phyloP scores from a whole-genome alignment of 1,140 invertebrate species.

The Dryas iulia region DNA sequence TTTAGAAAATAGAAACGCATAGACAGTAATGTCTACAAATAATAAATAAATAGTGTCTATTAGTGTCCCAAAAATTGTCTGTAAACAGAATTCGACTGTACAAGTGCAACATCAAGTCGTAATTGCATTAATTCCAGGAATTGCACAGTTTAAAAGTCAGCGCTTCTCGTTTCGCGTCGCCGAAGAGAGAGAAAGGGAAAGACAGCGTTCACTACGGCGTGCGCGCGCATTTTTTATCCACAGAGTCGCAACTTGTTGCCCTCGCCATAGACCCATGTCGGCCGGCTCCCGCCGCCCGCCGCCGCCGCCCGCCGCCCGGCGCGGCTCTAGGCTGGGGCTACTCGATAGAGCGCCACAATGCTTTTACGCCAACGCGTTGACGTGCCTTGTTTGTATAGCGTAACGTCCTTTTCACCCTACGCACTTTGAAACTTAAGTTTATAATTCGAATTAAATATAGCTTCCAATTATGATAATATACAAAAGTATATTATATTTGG shows the following conservation, averaged over 20 bases:
- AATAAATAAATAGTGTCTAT: too few species aligned
- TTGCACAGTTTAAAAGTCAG: conserved; percentile 6
- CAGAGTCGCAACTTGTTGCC: conserved; percentile 50
- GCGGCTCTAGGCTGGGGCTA: not conserved
- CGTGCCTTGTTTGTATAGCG: not conserved
- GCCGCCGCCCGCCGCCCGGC: not conserved
- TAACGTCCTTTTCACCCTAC: not conserved
- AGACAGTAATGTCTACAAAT: not conserved
- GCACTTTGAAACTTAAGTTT: too few species aligned
- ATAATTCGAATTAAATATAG: too few species aligned
- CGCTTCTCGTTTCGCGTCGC: conserved; percentile 1
- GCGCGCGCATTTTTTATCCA: conserved; percentile 48
- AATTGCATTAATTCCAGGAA: conserved; percentile 14
- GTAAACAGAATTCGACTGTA: not conserved
- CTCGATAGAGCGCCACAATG: not conserved
- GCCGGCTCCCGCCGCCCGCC: conserved; percentile 3
- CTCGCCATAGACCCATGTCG: conserved; percentile 14
- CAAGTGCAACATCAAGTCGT: conserved; percentile 3
- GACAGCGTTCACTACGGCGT: conserved; percentile 21
- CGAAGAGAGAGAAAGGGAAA: conserved; percentile 18
- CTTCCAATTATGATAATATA: too few species aligned
- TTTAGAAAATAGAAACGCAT: not conserved
- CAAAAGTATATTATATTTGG: too few species aligned
- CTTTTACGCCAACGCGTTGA: not conserved
- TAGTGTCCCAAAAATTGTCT: too few species aligned